phyloP scores from a whole-genome alignment of 2,797 vertebrate species.

The Gorsachius magnificus region DNA sequence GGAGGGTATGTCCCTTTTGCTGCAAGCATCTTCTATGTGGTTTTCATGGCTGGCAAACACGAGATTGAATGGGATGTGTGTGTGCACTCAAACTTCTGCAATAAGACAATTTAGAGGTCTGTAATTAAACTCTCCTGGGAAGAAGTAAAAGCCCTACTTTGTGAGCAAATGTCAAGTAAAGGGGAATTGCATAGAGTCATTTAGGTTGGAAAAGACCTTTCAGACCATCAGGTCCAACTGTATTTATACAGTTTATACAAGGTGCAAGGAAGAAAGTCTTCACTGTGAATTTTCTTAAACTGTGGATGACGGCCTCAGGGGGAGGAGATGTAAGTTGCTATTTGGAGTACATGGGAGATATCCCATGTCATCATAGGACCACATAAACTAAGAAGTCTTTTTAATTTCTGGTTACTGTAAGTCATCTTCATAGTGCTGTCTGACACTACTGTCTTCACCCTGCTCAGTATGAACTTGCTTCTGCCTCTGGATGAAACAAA shows the following conservation, averaged over 20 bases:
- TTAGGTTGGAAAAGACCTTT: neutral
- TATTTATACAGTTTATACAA: neutral
- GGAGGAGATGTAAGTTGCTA: neutral
- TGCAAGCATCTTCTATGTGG: neutral
- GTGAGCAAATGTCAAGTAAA: neutral
- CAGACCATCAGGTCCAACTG: neutral
- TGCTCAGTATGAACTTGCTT: neutral
- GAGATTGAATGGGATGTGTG: accelerated
- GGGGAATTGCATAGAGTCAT: neutral
- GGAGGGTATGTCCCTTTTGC: neutral
- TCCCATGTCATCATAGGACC: neutral
- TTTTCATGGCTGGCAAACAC: neutral
- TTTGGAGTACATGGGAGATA: neutral
- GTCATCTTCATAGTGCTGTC: neutral
- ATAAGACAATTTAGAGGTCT: neutral
- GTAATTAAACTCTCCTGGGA: neutral
- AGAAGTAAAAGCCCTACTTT: neutral
- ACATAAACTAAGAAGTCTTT: neutral
- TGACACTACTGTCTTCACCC: neutral
- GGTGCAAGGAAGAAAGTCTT: neutral
- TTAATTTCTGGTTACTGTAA: neutral
- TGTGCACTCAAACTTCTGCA: neutral
- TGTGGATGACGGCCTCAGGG: neutral
- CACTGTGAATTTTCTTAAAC: neutral
- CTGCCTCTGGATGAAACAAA: neutral